Evolutionary conservation across 2,797 vertebrate genomes (phyloP).

Genomic region (Gymnocypris eckloni): DNA sequence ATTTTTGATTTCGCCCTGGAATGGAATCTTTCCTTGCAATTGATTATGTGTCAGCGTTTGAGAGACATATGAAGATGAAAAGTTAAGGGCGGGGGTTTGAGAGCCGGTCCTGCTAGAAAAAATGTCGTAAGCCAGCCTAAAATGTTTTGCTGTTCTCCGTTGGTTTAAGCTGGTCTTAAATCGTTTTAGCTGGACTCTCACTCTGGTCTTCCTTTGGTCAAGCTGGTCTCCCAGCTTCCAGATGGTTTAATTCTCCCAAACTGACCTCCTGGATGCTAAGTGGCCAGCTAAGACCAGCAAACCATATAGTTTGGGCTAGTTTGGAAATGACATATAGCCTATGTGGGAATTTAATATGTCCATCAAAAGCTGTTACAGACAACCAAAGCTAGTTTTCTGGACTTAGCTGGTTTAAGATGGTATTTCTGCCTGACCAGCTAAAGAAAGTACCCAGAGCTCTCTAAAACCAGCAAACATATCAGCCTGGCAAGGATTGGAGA

Average conservation of each 20-base stretch:
- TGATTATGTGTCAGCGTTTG: slow-evolving; percentile 33
- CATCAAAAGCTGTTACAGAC: neutral
- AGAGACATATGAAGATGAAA: slow-evolving; percentile 19
- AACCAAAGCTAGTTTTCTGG: neutral
- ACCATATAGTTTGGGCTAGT: slow-evolving; percentile 2
- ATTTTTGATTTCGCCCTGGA: slow-evolving; percentile 33
- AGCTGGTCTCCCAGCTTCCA: neutral
- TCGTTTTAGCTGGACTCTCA: neutral
- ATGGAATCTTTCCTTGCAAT: slow-evolving; percentile 41
- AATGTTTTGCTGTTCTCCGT: neutral
- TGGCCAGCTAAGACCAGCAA: neutral
- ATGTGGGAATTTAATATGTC: neutral
- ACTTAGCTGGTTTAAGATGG: neutral
- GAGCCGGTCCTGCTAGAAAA: neutral
- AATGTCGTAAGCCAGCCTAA: neutral
- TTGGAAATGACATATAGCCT: neutral
- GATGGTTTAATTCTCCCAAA: neutral
- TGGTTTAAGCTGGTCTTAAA: neutral
- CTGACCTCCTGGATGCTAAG: neutral
- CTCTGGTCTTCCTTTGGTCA: neutral
- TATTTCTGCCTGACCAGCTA: neutral
- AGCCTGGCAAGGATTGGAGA: neutral
- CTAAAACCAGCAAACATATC: neutral
- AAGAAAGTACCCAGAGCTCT: neutral
- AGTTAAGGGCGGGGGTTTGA: neutral